phyloP scores from a whole-genome alignment of 2,888 invertebrate genomes.

The Synergus laeviventris region DNA sequence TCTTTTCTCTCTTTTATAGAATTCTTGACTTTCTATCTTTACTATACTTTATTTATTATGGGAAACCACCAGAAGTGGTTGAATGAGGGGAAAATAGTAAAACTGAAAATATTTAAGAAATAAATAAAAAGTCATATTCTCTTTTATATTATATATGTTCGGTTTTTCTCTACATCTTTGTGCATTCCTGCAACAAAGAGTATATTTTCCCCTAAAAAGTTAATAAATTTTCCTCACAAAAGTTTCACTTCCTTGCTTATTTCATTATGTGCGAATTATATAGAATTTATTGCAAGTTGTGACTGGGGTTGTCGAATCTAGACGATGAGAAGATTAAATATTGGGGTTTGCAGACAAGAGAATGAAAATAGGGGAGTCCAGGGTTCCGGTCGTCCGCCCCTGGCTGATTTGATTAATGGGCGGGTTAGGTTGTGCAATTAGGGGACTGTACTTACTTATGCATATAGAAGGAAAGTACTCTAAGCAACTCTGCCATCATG shows the following conservation, averaged over 20 bases:
- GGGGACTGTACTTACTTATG: slow-evolving; percentile 1
- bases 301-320: not conserved
- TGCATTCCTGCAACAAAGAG: not conserved
- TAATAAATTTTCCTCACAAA: not conserved
- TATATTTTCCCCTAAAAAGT: not conserved
- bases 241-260: not conserved
- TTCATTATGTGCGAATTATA: not conserved
- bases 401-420: slow-evolving; percentile 28
- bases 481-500: not conserved
- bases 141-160: not conserved
- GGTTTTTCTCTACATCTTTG: not conserved
- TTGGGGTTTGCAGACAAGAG: slow-evolving; percentile 16
- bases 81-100: not conserved
- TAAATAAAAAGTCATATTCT: not conserved
- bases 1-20: not conserved
- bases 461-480: slow-evolving; percentile 8
- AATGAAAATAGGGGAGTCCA: slow-evolving; percentile 11
- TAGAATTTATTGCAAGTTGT: slow-evolving; percentile 7
- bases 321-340: slow-evolving; percentile 12
- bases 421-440: slow-evolving; percentile 32
- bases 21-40: not conserved
- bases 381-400: not conserved
- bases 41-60: not conserved
- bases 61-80: not conserved
- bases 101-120: not conserved